Evolutionary conservation across 2,797 vertebrate species (phyloP), one percentile per base, ranked within the genome.

Genomic region (Pteropus rufus): DNA sequence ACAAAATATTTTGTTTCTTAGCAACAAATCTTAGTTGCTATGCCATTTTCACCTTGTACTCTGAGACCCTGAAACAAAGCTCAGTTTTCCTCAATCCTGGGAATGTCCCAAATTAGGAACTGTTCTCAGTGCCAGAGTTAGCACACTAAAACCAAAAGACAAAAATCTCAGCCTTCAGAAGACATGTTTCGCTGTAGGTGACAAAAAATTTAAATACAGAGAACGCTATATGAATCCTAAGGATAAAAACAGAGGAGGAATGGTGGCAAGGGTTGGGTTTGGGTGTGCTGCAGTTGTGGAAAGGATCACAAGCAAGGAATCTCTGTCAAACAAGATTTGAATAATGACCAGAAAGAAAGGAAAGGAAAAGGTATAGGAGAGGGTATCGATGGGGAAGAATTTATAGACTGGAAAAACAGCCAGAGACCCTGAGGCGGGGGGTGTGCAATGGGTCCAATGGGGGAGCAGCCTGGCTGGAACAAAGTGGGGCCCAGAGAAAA

Each of bases 1-100:
- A 72, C 65, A 69, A 85, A 94, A 64, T 86, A 67, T 41, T 76
- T 80, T 31, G 29, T 93, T 31, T 75, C 41, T 69, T 81, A 67
- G 65, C 58, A 83, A 81, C 46, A 44, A 72, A 58, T 36, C 1
- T 34, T 76, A 18, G 60, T 75, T 77, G 36, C 75, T 86, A 34
- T 62, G 87, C 16, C 0, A 49, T 39, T 21, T 87, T 76, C 64
- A 79, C 60, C 64, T 73, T 46, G 21, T 26, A 19, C 26, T 56
- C 60, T 64, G 34, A 56, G 44, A 92, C 10, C 15, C 70, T 76
- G 49, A 62, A 81, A 41, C 36, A 77, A 79, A 84, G 11, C 23
- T 80, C 39, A 10, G 1, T 62, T 83, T 58, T 44, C 75, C 58
- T 34, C 76, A 81, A 70, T 14, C 36, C 4, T 76, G 46, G n/a